These are phyloP conservation scores for Esox niger DNA, from an alignment of 2,113 vertebrate species.

Conservation along the genomic window DNA sequence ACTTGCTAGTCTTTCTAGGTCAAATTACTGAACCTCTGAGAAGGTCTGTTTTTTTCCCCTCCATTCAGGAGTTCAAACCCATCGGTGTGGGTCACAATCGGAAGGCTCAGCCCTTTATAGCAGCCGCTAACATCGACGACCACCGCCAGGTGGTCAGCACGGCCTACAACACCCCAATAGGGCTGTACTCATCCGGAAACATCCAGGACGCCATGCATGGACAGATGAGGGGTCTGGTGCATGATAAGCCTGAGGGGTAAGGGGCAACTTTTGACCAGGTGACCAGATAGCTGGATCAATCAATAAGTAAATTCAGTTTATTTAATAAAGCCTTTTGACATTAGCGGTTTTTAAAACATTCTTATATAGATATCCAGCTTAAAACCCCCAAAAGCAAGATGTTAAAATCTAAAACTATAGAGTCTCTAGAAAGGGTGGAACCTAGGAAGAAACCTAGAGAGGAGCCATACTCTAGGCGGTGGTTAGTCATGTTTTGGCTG, in stretches of 20 bases:
- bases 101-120: conserved; percentile 91
- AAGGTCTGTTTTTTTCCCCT: neutral
- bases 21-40: neutral
- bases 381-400: too few relatives aligned
- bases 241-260: conserved; percentile 81
- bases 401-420: too few relatives aligned
- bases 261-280: conserved; percentile 4
- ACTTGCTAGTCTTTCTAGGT: neutral
- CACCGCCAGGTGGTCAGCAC: conserved; percentile 96
- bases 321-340: too few relatives aligned
- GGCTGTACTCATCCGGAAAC: conserved; percentile 96
- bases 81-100: conserved; percentile 91
- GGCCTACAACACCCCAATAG: conserved; percentile 97
- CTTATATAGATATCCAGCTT: too few relatives aligned
- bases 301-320: too few relatives aligned
- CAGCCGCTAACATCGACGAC: conserved; percentile 94
- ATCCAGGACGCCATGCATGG: conserved; percentile 95
- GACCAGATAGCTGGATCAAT: too few relatives aligned
- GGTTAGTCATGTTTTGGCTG: too few relatives aligned
- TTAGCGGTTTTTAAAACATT: too few relatives aligned
- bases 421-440: too few relatives aligned
- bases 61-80: conserved; percentile 86
- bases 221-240: conserved; percentile 88
- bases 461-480: too few relatives aligned
- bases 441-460: too few relatives aligned